Base-by-base conservation (phyloP, 2,113 vertebrate species). In the Hypanus sabinus region DNA sequence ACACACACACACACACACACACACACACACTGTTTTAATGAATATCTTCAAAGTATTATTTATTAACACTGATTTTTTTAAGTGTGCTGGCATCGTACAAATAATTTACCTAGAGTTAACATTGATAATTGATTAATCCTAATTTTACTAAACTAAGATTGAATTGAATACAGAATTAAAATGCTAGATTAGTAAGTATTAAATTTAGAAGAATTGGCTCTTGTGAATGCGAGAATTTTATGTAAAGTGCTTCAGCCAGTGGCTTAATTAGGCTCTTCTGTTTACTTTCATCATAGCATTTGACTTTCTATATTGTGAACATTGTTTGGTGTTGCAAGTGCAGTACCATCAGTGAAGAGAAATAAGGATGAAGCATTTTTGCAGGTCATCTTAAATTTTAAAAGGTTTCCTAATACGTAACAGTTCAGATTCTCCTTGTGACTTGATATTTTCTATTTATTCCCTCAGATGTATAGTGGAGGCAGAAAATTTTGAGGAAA, bases 401-500 rank as follows among this genome's bases (percentile, higher is more conserved):
- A 73, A 73, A 73, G 18, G 71, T 33, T 65, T 65, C 33, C 18
- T 55, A 38, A 36, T 68, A 30, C 4, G 38, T 4, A 70, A 92
- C 20, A 71, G 20, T 38, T 94, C 33, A 83, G 20, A 62, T 80
- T 80, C 57, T 94, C 57, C 57, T 79, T 79, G 55, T 94, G 76
- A 79, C 18, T 57, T 27, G 9, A 85, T 38, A 38, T 70, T 30
- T 94, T 18, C 18, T 20, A 14, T 80, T 24, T 22, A n/a, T 9
- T 6, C 30, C 38, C 85, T 46, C 95, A 99, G 99, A 96, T 99
- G 99, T 95, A 98, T 99, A 0, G 98, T 99, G 90, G 99, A 99
- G 96, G 98, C 98, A 0, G 98, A 98, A 97, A 99, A 99, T 95
- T 96, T 98, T 94, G 99, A 99, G 80, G 99, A 99, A 96, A 95